Conservation (phyloP, 2,797 vertebrate genomes). For the Acrocephalus scirpaceus region DNA sequence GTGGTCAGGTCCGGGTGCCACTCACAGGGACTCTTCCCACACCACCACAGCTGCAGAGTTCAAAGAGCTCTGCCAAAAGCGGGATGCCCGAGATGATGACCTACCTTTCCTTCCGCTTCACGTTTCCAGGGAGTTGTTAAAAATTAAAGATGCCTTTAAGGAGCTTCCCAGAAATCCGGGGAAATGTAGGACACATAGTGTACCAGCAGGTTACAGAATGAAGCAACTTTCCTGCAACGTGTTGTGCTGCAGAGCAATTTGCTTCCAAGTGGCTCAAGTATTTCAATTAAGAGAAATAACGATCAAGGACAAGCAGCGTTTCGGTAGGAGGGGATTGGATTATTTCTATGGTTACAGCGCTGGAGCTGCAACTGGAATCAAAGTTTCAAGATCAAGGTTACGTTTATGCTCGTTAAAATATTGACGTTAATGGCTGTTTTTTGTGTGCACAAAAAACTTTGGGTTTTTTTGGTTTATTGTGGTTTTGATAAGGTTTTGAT, state of each 20-base stretch:
- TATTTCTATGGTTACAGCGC: conserved; percentile 51
- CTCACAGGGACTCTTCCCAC: accelerated
- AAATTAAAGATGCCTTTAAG: conserved; percentile 62
- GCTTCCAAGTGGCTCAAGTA: not conserved
- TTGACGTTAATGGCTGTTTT: not conserved
- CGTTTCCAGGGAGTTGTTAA: conserved; percentile 46
- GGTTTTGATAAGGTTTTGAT: not conserved
- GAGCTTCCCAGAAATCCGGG: conserved; percentile 46
- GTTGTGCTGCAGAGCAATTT: conserved; percentile 10
- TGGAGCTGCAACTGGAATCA: not conserved
- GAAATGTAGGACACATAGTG: conserved; percentile 49
- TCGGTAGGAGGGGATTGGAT: not conserved
- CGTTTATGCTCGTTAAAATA: not conserved
- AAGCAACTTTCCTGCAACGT: not conserved
- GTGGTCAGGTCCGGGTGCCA: not conserved
- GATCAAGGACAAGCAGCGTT: not conserved
- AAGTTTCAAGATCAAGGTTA: not conserved
- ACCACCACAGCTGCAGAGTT: not conserved
- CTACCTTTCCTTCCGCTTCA: conserved; percentile 5
- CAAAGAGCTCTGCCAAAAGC: not conserved
- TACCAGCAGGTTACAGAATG: conserved; percentile 33
- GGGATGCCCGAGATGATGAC: not conserved
- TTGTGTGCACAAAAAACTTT: accelerated
- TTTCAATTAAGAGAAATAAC: conserved; percentile 59
- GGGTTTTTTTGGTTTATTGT: not conserved